Base-by-base conservation (phyloP, 1,140 invertebrate genomes). In the Megathymus violae region DNA sequence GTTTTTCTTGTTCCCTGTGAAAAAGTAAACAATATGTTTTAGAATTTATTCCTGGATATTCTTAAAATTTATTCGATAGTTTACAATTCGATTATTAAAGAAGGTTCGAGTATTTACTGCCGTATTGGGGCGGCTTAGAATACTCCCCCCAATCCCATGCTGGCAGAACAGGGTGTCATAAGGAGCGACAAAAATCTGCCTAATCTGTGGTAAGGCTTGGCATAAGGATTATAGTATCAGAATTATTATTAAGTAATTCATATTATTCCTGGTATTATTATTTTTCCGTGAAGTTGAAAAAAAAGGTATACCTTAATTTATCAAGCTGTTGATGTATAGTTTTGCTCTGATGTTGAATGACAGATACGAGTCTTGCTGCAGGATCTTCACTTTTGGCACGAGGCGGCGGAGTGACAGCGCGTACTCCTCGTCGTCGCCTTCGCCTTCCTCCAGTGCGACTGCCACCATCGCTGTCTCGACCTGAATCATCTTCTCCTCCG, bases 281-380 rank as follows among this genome's bases (percentile, higher is more conserved):
- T n/a, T n/a, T n/a, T n/a, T n/a, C n/a, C n/a, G n/a, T n/a, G n/a
- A n/a, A n/a, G n/a, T n/a, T n/a, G n/a, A n/a, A n/a, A n/a, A n/a
- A n/a, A 48, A 48, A 50, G 6, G 25, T 63, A 40, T 69, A 94
- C 94, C 93, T 92, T 46, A 94, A 80, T 77, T 94, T 93, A 68
- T 93, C 92, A 60, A 95, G 89, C 81, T 97, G 95, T 60, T 94
- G 93, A 69, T 95, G 94, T 64, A 97, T 95, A n/a, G 95, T 95
- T 78, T 95, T 94, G 71, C 95, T 96, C 90, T 97, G 96, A n/a
- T 94, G 94, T 59, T 96, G 91, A 62, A 97, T 96, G 62, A 96
- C 92, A 68, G 95, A 95, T 60, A 96, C 93, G 10, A 97, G 91
- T 62, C 94, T 92, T 60, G 96, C 95, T 48, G 94, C 94, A 50